Percentiles rank a stretch among this genome's conserved stretches.
Conservation (phyloP, 2,113 vertebrate genomes). For the Prinia subflava region DNA sequence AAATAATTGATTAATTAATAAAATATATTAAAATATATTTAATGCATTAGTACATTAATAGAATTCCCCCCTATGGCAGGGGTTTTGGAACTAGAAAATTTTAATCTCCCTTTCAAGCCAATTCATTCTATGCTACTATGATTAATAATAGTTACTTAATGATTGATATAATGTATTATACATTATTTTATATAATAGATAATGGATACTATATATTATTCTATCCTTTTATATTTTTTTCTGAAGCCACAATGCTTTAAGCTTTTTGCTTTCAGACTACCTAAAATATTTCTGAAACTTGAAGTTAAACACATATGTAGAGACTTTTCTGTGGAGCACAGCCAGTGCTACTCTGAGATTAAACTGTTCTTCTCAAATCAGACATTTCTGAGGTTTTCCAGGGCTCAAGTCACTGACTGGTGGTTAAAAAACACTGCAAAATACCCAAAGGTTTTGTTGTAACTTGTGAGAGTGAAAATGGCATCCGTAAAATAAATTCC, state of each 20-base stretch:
- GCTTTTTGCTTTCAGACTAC: background rate
- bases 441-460: background rate
- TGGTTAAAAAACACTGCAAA: background rate
- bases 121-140: background rate
- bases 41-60: background rate
- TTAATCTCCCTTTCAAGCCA: background rate
- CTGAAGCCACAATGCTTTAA: background rate
- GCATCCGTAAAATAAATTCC: background rate
- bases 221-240: background rate
- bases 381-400: background rate
- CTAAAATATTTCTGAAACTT: background rate
- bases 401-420: background rate
- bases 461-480: background rate
- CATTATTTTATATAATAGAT: background rate
- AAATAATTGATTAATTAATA: background rate
- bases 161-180: background rate
- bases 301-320: background rate
- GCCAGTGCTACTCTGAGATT: background rate
- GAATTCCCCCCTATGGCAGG: fast-evolving
- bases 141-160: background rate
- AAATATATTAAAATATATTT: background rate
- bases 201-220: background rate
- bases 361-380: background rate
- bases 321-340: background rate
- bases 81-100: background rate